Conservation (phyloP, 2,113 vertebrate genomes). For the Ictalurus punctatus region DNA sequence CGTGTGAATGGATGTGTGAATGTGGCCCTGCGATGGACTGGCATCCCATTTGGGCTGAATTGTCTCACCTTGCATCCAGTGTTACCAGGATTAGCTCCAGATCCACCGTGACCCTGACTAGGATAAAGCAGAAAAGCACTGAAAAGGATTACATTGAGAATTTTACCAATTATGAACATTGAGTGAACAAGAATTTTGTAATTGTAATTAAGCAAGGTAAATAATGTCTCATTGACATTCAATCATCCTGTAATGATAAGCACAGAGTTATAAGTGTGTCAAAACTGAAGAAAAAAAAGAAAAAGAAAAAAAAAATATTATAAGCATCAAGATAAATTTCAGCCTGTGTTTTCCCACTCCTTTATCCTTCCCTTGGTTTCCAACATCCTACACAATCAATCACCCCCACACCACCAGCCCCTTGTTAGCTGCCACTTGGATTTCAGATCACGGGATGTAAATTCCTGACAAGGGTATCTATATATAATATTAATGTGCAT, state of each 20-base stretch:
- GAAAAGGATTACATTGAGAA: background rate
- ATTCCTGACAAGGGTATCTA: constrained; percentile 98
- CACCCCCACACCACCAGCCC: constrained; percentile 67
- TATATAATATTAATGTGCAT: constrained; percentile 98
- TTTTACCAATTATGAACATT: background rate
- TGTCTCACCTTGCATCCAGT: background rate
- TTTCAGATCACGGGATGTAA: constrained; percentile 87
- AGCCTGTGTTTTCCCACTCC: constrained; percentile 76
- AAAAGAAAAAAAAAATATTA: constrained; percentile 51
- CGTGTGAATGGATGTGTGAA: background rate
- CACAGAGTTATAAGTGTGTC: constrained; percentile 13
- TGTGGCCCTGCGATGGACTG: background rate
- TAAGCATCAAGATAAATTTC: constrained; percentile 83
- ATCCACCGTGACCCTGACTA: background rate
- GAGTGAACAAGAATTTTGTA: background rate
- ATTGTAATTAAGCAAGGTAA: background rate
- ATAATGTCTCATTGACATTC: background rate
- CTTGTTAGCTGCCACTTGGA: constrained; percentile 74
- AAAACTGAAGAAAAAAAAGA: constrained; percentile 31
- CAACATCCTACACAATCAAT: constrained; percentile 85
- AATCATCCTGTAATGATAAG: background rate
- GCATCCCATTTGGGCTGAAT: background rate
- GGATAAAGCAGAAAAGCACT: background rate
- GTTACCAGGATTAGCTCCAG: background rate
- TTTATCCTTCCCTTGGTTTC: constrained; percentile 70